These are phyloP conservation scores for Enteromius anoplus DNA, from an alignment of 2,797 vertebrate species.

Conservation along the genomic window DNA sequence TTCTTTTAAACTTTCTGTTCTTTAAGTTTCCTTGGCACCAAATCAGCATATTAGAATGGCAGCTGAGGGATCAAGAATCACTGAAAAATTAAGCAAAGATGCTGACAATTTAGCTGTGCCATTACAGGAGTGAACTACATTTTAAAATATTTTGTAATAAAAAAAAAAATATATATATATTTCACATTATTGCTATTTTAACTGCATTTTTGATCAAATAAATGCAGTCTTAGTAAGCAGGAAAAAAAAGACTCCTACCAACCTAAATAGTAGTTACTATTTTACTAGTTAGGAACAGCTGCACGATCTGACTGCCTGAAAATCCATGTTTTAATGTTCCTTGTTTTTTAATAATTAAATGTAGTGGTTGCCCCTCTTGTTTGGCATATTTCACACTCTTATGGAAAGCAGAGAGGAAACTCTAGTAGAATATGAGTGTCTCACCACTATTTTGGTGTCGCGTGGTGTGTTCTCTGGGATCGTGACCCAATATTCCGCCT, in stretches of 20 bases:
- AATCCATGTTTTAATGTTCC: neutral
- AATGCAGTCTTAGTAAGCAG: neutral
- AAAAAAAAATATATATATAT: neutral
- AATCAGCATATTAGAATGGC: neutral
- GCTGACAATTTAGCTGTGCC: neutral
- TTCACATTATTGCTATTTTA: neutral
- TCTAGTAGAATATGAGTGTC: conserved; percentile 40
- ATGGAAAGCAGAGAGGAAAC: neutral
- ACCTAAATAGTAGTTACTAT: neutral
- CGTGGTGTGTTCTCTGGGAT: conserved; percentile 83
- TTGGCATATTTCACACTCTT: neutral
- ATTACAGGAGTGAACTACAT: neutral
- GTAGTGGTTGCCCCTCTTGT: neutral
- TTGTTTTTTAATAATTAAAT: neutral
- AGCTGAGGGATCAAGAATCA: neutral
- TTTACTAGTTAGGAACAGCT: neutral
- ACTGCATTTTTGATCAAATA: neutral
- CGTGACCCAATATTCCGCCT: conserved; percentile 82
- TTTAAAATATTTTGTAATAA: neutral
- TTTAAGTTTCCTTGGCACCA: neutral
- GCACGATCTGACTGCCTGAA: neutral
- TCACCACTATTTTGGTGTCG: conserved; percentile 86
- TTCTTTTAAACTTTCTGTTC: neutral
- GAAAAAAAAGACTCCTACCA: neutral
- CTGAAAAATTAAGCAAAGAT: neutral